phyloP scores from a whole-genome alignment of 2,888 invertebrate species.

The Oscheius sp. region DNA sequence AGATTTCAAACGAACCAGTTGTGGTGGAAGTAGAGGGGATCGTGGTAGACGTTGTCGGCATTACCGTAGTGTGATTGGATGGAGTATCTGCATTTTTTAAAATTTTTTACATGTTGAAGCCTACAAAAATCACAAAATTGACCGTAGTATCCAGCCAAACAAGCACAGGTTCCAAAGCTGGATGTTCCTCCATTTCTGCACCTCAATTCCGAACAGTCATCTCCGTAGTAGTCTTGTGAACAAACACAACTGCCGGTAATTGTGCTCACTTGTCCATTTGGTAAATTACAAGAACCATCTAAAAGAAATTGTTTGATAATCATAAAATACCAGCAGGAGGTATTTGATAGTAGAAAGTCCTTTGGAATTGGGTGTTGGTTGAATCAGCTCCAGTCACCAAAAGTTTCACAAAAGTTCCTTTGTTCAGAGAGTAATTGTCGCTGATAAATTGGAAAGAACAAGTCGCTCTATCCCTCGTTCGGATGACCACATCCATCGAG shows the following conservation, averaged over 20 bases:
- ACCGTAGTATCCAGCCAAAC: background rate
- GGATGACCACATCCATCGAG: background rate
- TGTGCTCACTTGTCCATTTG: background rate
- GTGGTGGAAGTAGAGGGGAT: too few species aligned
- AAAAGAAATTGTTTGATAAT: too few species aligned
- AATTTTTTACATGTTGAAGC: background rate
- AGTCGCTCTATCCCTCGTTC: background rate
- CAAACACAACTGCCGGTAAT: background rate
- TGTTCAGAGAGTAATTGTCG: background rate
- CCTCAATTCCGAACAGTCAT: background rate
- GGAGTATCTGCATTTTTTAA: background rate
- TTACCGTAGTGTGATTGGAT: background rate
- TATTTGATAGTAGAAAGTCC: background rate
- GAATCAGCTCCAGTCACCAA: background rate
- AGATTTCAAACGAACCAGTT: too few species aligned
- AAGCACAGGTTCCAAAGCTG: constrained; percentile 10
- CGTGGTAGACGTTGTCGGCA: background rate
- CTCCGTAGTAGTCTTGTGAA: background rate
- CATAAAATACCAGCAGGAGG: background rate
- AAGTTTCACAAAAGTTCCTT: background rate
- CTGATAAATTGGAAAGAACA: constrained; percentile 6
- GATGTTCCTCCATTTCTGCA: constrained; percentile 10
- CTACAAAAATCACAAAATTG: background rate
- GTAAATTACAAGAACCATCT: background rate
- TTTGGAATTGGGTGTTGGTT: background rate